These are phyloP conservation scores for Myotis yumanensis DNA, from an alignment of 2,113 vertebrate genomes.

Conservation along the genomic window DNA sequence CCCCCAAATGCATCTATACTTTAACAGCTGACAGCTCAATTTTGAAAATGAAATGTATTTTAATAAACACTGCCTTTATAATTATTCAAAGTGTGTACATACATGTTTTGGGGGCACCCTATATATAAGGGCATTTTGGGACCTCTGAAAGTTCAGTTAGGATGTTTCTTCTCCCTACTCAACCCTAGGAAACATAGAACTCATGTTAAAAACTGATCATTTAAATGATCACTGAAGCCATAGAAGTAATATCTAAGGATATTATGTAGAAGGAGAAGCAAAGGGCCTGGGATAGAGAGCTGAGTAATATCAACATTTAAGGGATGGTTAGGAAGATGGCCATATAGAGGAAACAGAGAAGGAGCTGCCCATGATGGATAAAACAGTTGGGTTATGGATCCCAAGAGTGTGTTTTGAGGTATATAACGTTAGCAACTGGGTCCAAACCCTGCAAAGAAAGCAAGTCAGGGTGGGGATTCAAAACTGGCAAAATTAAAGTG, in stretches of 20 bases:
- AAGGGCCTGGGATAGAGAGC: background rate
- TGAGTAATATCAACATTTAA: background rate
- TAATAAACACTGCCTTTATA: no score
- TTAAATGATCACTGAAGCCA: background rate
- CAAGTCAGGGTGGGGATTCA: background rate
- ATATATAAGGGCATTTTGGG: background rate
- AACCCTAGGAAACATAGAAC: background rate
- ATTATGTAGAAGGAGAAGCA: background rate
- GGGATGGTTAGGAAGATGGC: background rate
- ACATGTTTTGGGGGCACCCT: no score
- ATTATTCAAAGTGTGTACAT: no score
- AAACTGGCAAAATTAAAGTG: background rate
- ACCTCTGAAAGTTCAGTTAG: background rate
- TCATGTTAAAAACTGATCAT: background rate
- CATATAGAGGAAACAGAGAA: background rate
- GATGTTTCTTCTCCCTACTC: background rate
- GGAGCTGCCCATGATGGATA: background rate
- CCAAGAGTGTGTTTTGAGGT: background rate
- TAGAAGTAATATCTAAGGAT: background rate
- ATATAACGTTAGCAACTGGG: rapidly evolving
- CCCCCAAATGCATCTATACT: no score
- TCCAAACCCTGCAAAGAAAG: background rate
- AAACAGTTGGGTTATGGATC: background rate
- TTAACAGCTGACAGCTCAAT: no score
- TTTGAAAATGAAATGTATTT: no score